Percentiles rank a stretch among this genome's conserved stretches.
phyloP scores from a whole-genome alignment of 53 echinoderm and acorn worm genomes.

The Stichopus horrens region DNA sequence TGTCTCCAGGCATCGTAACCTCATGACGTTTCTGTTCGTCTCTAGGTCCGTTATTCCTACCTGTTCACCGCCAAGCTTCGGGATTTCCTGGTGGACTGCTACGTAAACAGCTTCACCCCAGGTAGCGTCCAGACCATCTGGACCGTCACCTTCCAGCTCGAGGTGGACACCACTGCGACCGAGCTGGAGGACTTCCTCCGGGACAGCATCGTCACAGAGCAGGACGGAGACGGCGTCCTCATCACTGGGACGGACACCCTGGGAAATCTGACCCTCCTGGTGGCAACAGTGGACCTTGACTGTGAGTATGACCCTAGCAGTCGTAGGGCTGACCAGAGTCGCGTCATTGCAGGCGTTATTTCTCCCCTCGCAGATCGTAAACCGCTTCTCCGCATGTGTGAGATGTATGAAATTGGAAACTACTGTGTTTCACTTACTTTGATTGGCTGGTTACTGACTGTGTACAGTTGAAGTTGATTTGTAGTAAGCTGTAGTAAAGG shows the following conservation, averaged over 20 bases:
- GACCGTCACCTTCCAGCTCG: conserved; percentile 37
- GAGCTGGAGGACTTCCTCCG: neutral
- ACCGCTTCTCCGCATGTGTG: too few species aligned
- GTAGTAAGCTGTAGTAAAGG: too few species aligned
- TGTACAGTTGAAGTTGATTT: too few species aligned
- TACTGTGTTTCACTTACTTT: too few species aligned
- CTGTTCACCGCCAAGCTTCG: conserved; percentile 52
- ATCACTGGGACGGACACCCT: conserved; percentile 59
- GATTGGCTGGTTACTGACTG: too few species aligned
- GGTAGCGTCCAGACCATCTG: conserved; percentile 45
- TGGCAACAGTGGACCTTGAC: conserved; percentile 15
- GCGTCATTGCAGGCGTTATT: too few species aligned
- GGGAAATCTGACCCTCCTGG: conserved; percentile 62
- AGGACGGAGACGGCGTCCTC: conserved; percentile 40
- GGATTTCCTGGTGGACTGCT: conserved; percentile 52
- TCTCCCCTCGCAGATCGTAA: too few species aligned
- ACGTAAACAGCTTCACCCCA: conserved; percentile 49
- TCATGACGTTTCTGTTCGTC: neutral
- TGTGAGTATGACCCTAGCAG: conserved; percentile 12
- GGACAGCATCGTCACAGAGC: neutral
- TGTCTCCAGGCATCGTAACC: too few species aligned
- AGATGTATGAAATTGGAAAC: too few species aligned
- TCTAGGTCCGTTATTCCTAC: conserved; percentile 57
- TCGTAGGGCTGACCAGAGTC: too few species aligned
- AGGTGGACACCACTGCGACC: conserved; percentile 30